Percentiles rank a stretch among this genome's conserved stretches.
Conservation (phyloP, 2,888 invertebrate species). For the Acrocera orbiculus region DNA sequence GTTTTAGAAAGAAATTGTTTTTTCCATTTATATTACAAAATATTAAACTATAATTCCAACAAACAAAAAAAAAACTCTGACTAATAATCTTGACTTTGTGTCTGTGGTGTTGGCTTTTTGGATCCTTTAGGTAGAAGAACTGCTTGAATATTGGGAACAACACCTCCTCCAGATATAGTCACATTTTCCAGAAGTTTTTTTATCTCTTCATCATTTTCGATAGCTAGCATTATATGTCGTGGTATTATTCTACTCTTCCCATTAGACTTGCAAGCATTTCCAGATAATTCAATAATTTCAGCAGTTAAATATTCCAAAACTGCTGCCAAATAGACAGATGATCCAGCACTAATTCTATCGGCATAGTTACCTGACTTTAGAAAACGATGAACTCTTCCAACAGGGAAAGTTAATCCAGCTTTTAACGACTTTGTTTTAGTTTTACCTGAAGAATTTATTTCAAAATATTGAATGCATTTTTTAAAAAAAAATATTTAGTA, state of each 20-base stretch:
- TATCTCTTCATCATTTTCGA: slow-evolving; percentile 67
- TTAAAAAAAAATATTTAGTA: too few species aligned
- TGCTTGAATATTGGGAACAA: slow-evolving; percentile 62
- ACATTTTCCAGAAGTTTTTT: slow-evolving; percentile 32
- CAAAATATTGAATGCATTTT: too few species aligned
- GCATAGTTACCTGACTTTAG: slow-evolving; percentile 45
- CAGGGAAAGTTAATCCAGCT: slow-evolving; percentile 42
- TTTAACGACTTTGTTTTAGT: slow-evolving; percentile 36
- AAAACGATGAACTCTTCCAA: slow-evolving; percentile 40
- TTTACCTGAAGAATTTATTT: too few species aligned
- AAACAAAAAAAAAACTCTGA: too few species aligned
- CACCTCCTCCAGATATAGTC: slow-evolving; percentile 49
- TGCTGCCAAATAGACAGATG: slow-evolving; percentile 36
- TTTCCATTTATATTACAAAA: too few species aligned
- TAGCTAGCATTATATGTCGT: slow-evolving; percentile 60
- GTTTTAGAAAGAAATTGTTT: too few species aligned
- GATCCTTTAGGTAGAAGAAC: slow-evolving; percentile 59
- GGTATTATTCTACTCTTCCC: slow-evolving; percentile 58
- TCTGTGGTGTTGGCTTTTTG: too few species aligned
- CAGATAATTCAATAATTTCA: slow-evolving; percentile 46
- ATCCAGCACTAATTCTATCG: slow-evolving; percentile 37
- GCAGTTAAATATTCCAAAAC: slow-evolving; percentile 48
- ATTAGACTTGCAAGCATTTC: slow-evolving; percentile 49
- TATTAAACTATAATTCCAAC: too few species aligned
- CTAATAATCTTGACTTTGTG: too few species aligned